Evolutionary conservation across 2,888 invertebrate genomes (phyloP).

Genomic region (Conops quadrifasciatus): DNA sequence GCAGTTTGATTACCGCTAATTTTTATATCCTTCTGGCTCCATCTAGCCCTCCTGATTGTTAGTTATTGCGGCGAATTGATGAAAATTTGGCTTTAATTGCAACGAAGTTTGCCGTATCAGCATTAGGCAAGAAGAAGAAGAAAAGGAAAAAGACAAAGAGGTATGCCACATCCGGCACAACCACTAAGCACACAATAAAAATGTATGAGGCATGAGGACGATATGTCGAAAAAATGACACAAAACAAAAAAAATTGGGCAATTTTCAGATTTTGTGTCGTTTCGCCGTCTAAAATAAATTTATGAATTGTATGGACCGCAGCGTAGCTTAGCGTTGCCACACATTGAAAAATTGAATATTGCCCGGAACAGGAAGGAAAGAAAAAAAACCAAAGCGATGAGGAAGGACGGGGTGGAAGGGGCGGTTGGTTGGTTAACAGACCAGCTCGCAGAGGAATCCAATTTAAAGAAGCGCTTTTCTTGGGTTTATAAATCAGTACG

Average conservation of each 20-base stretch:
- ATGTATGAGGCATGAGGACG: not conserved
- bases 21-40: too few species aligned
- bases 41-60: too few species aligned
- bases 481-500: constrained; percentile 22
- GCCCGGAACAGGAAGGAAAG: too few species aligned
- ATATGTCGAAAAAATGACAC: not conserved
- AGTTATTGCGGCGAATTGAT: too few species aligned
- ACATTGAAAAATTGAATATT: constrained; percentile 30
- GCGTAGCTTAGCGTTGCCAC: constrained; percentile 22
- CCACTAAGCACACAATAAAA: not conserved
- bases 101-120: too few species aligned
- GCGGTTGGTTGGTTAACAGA: not conserved
- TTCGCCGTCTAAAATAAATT: constrained; percentile 17
- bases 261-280: constrained; percentile 3
- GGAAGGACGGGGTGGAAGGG: not conserved
- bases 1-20: too few species aligned
- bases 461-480: constrained; percentile 18
- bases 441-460: not conserved
- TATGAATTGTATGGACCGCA: constrained; percentile 32
- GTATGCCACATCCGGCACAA: too few species aligned
- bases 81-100: too few species aligned
- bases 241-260: not conserved
- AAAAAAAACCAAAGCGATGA: too few species aligned
- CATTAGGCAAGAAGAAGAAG: too few species aligned
- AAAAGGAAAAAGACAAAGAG: too few species aligned